Evolutionary conservation across 2,797 vertebrate species (phyloP), one percentile per base, ranked within the genome.

Genomic region (Philypnodon macrostomus): DNA sequence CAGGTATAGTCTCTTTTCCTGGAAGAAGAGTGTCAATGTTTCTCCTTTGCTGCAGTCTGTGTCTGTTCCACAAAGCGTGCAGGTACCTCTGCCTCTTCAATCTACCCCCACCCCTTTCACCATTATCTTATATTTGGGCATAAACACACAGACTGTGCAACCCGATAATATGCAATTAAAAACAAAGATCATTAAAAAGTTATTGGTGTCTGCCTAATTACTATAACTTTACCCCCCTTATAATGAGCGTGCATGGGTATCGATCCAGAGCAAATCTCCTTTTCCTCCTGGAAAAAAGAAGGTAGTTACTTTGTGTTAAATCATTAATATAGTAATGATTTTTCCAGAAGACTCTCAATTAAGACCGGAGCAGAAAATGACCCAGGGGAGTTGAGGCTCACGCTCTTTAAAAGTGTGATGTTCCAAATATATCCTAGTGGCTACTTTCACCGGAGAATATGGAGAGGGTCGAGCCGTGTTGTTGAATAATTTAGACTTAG

Each of bases 291-390:
- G 83, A 89, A 86, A 89, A 87, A 86, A 85, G 81, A 85, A 88
- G 89, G 87, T 89, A 89, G 87, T 91, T 90, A 89, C 89, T 90
- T 86, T 89, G 88, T 89, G 89, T 89, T 90, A 88, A 91, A 90
- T 91, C 89, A 90, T 90, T 91, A 90, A 90, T 91, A 91, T 89
- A 82, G 86, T 91, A 91, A 91, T 89, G 89, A 89, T 91, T 91
- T 90, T 88, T 87, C 84, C 85, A 89, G 86, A 90, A 90, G 85
- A 88, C 87, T 89, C 86, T 90, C 86, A 91, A 90, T 90, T 91
- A 90, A 90, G 87, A 87, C 77, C 80, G 73, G 82, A 86, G 79
- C 84, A 85, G 84, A 86, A 90, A 90, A 89, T 86, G 83, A 86
- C 87, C 83, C 85, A 67, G 62, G 86, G 85, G 87, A 90, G 67